Percentiles rank a stretch among this genome's conserved stretches.
phyloP scores from a whole-genome alignment of 2,888 invertebrate genomes.

The Dione juno region DNA sequence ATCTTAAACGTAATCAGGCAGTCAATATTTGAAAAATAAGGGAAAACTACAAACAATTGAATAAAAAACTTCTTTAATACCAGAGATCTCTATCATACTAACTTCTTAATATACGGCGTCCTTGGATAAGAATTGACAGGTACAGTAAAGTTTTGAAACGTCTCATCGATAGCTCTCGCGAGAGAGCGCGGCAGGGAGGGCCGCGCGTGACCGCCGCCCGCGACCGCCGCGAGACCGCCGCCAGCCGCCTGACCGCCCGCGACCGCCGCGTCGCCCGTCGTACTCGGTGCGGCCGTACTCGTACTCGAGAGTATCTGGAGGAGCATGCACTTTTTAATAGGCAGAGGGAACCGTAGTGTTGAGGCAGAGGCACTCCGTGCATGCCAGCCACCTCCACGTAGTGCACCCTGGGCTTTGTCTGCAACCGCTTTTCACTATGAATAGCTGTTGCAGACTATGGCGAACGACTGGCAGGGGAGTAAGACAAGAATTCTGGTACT shows the following conservation, averaged over 20 bases:
- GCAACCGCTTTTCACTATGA: background rate
- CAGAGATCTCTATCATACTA: slow-evolving; percentile 44
- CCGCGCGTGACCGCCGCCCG: slow-evolving; percentile 30
- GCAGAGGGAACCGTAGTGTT: no score
- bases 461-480: background rate
- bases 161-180: slow-evolving; percentile 66
- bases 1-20: no score
- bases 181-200: slow-evolving; percentile 60
- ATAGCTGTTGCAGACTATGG: slow-evolving; percentile 1
- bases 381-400: slow-evolving; percentile 6
- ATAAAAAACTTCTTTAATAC: background rate
- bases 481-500: background rate
- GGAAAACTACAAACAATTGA: no score
- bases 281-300: slow-evolving; percentile 13
- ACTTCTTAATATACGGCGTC: slow-evolving; percentile 79
- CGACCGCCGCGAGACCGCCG: no score
- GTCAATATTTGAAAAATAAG: no score
- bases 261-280: background rate
- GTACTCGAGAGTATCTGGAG: slow-evolving; percentile 9
- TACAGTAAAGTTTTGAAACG: slow-evolving; percentile 72
- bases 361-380: no score
- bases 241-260: no score
- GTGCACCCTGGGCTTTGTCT: slow-evolving; percentile 14
- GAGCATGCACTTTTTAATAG: no score
- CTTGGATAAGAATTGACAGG: slow-evolving; percentile 70